Conservation (phyloP, 2,113 vertebrate genomes). For the Sciurus niger region DNA sequence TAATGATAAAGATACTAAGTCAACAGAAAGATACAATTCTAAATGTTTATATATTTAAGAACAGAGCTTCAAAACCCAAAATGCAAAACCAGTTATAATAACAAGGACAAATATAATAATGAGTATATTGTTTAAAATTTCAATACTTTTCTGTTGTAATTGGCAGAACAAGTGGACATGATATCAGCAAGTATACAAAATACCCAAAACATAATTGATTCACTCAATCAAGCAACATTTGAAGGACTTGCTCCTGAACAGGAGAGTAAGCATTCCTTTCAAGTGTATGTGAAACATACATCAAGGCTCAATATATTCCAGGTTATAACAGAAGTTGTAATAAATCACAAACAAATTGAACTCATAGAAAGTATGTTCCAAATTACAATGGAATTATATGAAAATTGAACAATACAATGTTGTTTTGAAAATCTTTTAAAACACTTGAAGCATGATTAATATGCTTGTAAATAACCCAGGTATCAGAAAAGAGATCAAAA, state of each 20-base stretch:
- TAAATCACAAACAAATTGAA: neutral
- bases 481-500: neutral
- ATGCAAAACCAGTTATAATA: neutral
- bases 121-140: neutral
- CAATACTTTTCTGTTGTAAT: neutral
- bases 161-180: neutral
- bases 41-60: neutral
- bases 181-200: neutral
- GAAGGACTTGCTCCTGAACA: neutral
- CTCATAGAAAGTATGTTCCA: neutral
- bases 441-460: neutral
- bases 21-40: neutral
- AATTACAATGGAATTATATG: conserved; percentile 35
- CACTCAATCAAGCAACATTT: neutral
- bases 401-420: neutral
- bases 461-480: neutral
- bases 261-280: neutral
- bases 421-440: neutral
- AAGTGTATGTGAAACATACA: neutral
- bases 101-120: neutral
- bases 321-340: neutral
- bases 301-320: neutral
- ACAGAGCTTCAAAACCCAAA: neutral
- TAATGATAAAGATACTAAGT: neutral
- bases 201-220: neutral